Evolutionary conservation across 2,797 vertebrate species (phyloP).

Genomic region (Trematocara caparti): DNA sequence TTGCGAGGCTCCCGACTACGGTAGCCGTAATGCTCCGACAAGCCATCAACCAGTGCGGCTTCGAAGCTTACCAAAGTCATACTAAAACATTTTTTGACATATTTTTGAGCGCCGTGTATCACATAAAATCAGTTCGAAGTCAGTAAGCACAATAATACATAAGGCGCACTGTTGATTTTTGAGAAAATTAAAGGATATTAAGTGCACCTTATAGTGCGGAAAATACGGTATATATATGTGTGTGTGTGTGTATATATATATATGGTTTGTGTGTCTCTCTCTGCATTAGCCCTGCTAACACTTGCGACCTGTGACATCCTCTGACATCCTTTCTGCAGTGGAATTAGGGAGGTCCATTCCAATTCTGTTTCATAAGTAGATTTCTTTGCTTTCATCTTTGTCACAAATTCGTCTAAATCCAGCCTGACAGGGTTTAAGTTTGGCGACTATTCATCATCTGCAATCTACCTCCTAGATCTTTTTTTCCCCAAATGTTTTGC

Average conservation of each 20-base stretch:
- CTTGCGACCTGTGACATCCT: neutral
- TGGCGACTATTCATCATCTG: neutral
- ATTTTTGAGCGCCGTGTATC: neutral
- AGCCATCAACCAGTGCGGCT: neutral
- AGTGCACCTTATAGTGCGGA: neutral
- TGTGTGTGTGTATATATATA: fast-evolving
- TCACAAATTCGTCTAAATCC: neutral
- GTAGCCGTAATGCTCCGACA: neutral
- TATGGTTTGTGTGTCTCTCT: neutral
- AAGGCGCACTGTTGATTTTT: neutral
- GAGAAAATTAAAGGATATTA: neutral
- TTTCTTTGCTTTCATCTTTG: neutral
- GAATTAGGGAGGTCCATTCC: neutral
- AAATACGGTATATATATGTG: fast-evolving
- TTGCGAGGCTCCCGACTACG: neutral
- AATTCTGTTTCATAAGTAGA: neutral
- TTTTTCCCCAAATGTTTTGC: neutral
- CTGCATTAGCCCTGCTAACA: neutral
- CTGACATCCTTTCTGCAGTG: neutral
- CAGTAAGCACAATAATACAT: neutral
- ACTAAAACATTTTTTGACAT: neutral
- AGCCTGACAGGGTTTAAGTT: neutral
- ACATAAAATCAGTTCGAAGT: neutral
- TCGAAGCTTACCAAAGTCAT: neutral
- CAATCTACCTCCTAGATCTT: neutral